Base-by-base conservation (phyloP, 1,140 invertebrate species). In the Sminthurinus signatus region DNA sequence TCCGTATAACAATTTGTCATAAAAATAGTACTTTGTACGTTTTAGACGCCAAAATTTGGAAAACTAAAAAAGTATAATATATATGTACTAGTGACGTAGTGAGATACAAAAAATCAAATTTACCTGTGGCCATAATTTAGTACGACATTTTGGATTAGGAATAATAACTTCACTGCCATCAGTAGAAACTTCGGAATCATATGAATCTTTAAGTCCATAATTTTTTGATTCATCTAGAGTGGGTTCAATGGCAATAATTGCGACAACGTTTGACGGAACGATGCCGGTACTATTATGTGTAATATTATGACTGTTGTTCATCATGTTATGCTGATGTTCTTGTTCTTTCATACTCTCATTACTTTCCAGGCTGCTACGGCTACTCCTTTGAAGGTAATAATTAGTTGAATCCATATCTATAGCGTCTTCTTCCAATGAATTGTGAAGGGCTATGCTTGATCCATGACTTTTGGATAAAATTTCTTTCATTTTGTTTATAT, bases 61-160 rank as follows among this genome's bases (percentile, higher is more conserved):
- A n/a, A n/a, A n/a, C n/a, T n/a, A n/a, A n/a, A n/a, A n/a, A n/a
- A n/a, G n/a, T n/a, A n/a, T n/a, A n/a, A n/a, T n/a, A n/a, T n/a
- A n/a, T n/a, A n/a, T n/a, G n/a, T n/a, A n/a, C n/a, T n/a, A n/a
- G n/a, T n/a, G n/a, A n/a, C n/a, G n/a, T n/a, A n/a, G n/a, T n/a
- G n/a, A n/a, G n/a, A n/a, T n/a, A n/a, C n/a, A n/a, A n/a, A 25
- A 46, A 23, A 23, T 12, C 5, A 61, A 50, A 48, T 17, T 50
- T 61, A 61, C 59, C 59, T 61, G 59, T 27, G 59, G 59, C 59
- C 59, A 61, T 51, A 61, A 36, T 25, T 51, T 50, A 3, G 54
- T 56, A 2, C 54, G 12, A 19, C 5, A 12, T 42, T 56, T 31
- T 2, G 54, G 54, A 2, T 8, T 21, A 12, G 54, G 29, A 25